Evolutionary conservation across 2,888 invertebrate species (phyloP), one percentile per base, ranked within the genome.

Genomic region (Taphrorychus bicolor): DNA sequence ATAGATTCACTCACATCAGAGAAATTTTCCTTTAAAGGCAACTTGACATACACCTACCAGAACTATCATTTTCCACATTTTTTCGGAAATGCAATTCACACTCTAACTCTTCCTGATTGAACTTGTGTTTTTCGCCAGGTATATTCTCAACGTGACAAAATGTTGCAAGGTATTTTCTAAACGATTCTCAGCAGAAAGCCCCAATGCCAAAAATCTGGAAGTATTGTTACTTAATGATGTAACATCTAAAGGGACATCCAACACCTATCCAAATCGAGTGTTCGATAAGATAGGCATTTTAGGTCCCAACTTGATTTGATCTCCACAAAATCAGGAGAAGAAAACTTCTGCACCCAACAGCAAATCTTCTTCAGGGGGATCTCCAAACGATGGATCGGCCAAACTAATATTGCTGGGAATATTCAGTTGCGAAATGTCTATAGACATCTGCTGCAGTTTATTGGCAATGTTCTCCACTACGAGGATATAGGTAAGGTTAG

Each of bases 181-280:
- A 5, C 5, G 32, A 32, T 32, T 32, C 5, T 32, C 32, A 11
- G 32, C 32, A 7, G 9, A 32, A 32, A 5, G 9, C 5, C 9
- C 32, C 9, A 32, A 32, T 7, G 32, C 9, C 32, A 32, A 11
- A 32, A 32, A 32, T 7, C 32, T 7, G 9, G 32, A 5, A 32
- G 32, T 7, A 7, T 32, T 32, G 9, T 32, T 32, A 7, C 32
- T 32, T 32, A 11, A 5, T 11, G 9, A 7, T 32, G 5, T 14
- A 41, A 58, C 2, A 19, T 58, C 2, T 18, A 59, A 24, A 18
- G 59, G 59, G 2, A 49, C 51, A 18, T 14, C 59, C 51, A 59
- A 14, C 3, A 59, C 18, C 59, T 54, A 61, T 4, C 61, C 61
- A 48, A 61, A 61, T n/a, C 41, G 53, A 5, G 61, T 53, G 14